These are phyloP conservation scores for Pammene fasciana DNA, from an alignment of 2,888 invertebrate genomes.

Conservation along the genomic window DNA sequence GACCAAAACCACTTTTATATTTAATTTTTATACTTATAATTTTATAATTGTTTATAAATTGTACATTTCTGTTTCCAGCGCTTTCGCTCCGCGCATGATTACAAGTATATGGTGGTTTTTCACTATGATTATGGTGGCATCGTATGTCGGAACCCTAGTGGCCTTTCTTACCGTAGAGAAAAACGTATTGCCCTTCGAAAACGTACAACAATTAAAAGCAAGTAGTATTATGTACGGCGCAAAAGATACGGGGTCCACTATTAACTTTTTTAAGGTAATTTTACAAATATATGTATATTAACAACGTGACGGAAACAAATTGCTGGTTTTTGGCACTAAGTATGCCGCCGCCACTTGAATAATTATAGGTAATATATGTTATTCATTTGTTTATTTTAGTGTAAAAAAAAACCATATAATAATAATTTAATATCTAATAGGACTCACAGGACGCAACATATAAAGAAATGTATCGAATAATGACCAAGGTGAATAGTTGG, in stretches of 20 bases:
- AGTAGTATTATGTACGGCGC: constrained; percentile 94
- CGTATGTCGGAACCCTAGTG: constrained; percentile 95
- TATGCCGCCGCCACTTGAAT: too few relatives aligned
- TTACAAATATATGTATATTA: not conserved
- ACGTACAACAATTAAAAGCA: constrained; percentile 91
- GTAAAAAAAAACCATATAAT: not conserved
- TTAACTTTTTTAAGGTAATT: constrained; percentile 91
- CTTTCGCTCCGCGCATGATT: constrained; percentile 92
- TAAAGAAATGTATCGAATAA: constrained; percentile 89
- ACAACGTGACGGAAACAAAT: not conserved
- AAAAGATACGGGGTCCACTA: constrained; percentile 91
- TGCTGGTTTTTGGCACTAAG: too few relatives aligned
- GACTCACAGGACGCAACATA: constrained; percentile 87
- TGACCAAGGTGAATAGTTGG: constrained; percentile 85
- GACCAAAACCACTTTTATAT: not conserved
- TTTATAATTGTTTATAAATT: not conserved
- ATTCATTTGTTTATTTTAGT: too few relatives aligned
- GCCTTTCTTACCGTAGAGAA: constrained; percentile 94
- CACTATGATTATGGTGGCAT: constrained; percentile 92
- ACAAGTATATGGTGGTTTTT: constrained; percentile 96
- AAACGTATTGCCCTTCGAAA: constrained; percentile 86
- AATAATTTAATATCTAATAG: constrained; percentile 69
- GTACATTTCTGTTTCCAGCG: constrained; percentile 78
- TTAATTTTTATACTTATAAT: too few relatives aligned
- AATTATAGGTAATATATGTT: too few relatives aligned